phyloP scores from a whole-genome alignment of 2,113 vertebrate species.

The Pelobates fuscus region DNA sequence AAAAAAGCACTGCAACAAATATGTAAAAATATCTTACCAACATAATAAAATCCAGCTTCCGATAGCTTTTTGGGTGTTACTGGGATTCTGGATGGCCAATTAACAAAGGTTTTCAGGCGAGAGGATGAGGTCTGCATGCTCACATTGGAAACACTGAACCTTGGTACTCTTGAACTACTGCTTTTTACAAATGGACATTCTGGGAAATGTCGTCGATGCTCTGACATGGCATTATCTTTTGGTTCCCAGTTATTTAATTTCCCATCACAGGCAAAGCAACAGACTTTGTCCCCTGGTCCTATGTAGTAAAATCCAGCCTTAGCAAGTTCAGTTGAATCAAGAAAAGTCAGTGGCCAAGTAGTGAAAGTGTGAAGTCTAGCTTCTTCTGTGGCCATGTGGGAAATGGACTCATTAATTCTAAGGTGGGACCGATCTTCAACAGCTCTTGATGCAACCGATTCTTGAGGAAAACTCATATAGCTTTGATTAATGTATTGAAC shows the following conservation, averaged over 20 bases:
- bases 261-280: constrained; percentile 92
- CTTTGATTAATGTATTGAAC: constrained; percentile 78
- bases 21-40: no score
- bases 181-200: constrained; percentile 82
- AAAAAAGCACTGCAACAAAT: no score
- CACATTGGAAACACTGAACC: constrained; percentile 85
- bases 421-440: constrained; percentile 77
- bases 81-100: constrained; percentile 88
- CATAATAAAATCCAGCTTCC: constrained; percentile 95
- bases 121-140: constrained; percentile 88
- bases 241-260: constrained; percentile 94
- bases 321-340: constrained; percentile 83
- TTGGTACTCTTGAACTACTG: constrained; percentile 66
- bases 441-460: constrained; percentile 71
- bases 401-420: constrained; percentile 68
- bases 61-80: constrained; percentile 90
- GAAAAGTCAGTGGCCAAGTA: constrained; percentile 77
- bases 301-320: constrained; percentile 95
- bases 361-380: constrained; percentile 83
- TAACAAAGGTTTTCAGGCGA: constrained; percentile 85
- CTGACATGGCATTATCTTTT: constrained; percentile 88
- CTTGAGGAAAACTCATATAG: constrained; percentile 76
- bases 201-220: constrained; percentile 93
- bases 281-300: constrained; percentile 85
- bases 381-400: constrained; percentile 85